A percentile compares a stretch with the other conserved stretches of the same genome.
phyloP scores from a whole-genome alignment of 2,888 invertebrate genomes.

The Beris morrisii region DNA sequence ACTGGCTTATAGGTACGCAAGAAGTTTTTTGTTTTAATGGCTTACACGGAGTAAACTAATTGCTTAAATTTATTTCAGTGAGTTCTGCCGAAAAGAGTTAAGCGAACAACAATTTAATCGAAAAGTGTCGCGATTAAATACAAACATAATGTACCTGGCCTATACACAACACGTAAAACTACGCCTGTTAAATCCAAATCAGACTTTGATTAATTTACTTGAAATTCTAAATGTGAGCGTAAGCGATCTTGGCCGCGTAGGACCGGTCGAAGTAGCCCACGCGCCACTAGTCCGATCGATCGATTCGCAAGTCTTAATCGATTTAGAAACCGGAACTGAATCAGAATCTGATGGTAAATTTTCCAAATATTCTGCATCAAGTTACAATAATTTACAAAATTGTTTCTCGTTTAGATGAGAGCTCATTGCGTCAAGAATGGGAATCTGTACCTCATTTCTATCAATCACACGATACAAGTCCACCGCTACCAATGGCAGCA shows the following conservation, averaged over 20 bases:
- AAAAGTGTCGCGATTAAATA: constrained; percentile 76
- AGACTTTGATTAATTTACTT: constrained; percentile 73
- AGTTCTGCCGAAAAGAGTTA: constrained; percentile 75
- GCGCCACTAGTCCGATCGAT: constrained; percentile 58
- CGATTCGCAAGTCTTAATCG: constrained; percentile 65
- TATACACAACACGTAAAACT: constrained; percentile 73
- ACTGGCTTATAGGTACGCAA: constrained; percentile 68
- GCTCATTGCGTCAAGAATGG: constrained; percentile 78
- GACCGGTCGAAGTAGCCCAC: constrained; percentile 62
- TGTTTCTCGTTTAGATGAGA: constrained; percentile 50
- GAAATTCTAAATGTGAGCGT: constrained; percentile 67
- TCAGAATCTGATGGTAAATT: constrained; percentile 66
- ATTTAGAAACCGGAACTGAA: constrained; percentile 65
- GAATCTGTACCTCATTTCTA: constrained; percentile 63
- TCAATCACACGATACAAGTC: constrained; percentile 31
- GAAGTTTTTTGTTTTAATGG: constrained; percentile 33
- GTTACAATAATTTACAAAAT: not conserved
- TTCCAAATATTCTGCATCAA: not conserved
- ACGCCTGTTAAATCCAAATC: constrained; percentile 65
- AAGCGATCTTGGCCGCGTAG: constrained; percentile 71
- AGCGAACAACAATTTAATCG: constrained; percentile 72
- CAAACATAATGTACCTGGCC: constrained; percentile 77
- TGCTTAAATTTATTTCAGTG: constrained; percentile 60
- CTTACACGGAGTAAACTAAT: constrained; percentile 2
- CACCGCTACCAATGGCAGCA: constrained; percentile 43